phyloP scores from a whole-genome alignment of 2,113 vertebrate species.

The Ochotona curzoniae region DNA sequence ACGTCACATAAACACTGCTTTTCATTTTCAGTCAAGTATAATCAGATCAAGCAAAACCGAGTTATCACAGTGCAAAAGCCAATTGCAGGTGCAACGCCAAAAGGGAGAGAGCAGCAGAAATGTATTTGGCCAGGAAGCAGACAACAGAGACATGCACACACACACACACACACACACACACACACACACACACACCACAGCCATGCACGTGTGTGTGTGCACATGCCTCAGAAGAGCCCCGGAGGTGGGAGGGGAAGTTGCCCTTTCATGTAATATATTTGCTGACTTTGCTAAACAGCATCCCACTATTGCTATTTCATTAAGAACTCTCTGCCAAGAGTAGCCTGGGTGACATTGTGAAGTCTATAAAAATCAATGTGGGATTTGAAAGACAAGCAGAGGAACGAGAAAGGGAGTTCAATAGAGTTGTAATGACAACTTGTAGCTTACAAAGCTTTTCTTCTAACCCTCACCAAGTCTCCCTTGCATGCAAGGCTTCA shows the following conservation, averaged over 20 bases:
- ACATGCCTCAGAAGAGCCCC: neutral
- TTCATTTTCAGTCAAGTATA: conserved; percentile 64
- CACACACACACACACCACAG: neutral
- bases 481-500: conserved; percentile 46
- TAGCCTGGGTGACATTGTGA: conserved; percentile 36
- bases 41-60: conserved; percentile 67
- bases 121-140: neutral
- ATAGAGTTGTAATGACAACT: conserved; percentile 64
- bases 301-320: conserved; percentile 41
- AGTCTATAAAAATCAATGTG: conserved; percentile 52
- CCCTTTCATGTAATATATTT: conserved; percentile 32
- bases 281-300: conserved; percentile 51
- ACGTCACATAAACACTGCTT: conserved; percentile 57
- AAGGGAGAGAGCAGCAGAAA: conserved; percentile 44
- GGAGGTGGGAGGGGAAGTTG: neutral
- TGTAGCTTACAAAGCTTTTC: conserved; percentile 56
- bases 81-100: conserved; percentile 46
- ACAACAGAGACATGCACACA: neutral
- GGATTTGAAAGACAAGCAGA: conserved; percentile 70
- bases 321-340: conserved; percentile 50
- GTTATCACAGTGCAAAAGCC: conserved; percentile 41
- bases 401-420: conserved; percentile 56
- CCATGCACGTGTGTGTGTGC: neutral
- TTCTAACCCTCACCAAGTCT: conserved; percentile 52
- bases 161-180: neutral